Evolutionary conservation across 1,140 invertebrate species (phyloP), one percentile per base, ranked within the genome.

Genomic region (Bicyclus anynana): DNA sequence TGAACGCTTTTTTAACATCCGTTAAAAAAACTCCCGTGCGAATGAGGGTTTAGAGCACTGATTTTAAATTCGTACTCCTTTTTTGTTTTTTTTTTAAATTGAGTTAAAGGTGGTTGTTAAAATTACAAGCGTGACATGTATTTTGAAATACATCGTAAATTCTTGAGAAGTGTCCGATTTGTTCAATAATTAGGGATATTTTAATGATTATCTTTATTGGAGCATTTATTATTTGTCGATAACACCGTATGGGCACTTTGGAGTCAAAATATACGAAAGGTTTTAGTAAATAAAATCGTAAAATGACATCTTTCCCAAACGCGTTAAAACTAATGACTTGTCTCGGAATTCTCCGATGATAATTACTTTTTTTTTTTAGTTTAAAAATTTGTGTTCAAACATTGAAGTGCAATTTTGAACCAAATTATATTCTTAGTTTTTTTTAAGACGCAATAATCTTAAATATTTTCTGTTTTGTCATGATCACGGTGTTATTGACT

Each of bases 101-200:
- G n/a, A n/a, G n/a, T n/a, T n/a, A n/a, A n/a, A n/a, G n/a, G n/a
- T n/a, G 7, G 23, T 23, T 23, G 23, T 23, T 23, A 23, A 23
- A 23, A 23, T 4, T 23, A 23, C 7, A 23, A 23, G 23, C 7
- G 7, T 23, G 23, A 23, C 23, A 23, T 23, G 17, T 29, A 12
- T 21, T 33, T 20, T 40, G 18, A 29, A 37, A 26, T 48, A 26
- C 21, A 20, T 29, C 46, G 13, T 14, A 40, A 50, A 58, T 70
- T 74, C 61, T 62, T 48, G 21, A 55, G 38, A 61, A 55, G 57
- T 53, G 52, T 59, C 58, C 67, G 72, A 77, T 77, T 77, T 74
- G 72, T 80, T n/a, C 77, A 77, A 58, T 74, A 74, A 78, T 80
- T 75, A 77, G 63, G 57, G 61, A 64, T 47, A 54, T 61, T 65